Evolutionary conservation across 1,140 invertebrate species (phyloP), one percentile per base, ranked within the genome.

Genomic region (Trichogramma pretiosum): DNA sequence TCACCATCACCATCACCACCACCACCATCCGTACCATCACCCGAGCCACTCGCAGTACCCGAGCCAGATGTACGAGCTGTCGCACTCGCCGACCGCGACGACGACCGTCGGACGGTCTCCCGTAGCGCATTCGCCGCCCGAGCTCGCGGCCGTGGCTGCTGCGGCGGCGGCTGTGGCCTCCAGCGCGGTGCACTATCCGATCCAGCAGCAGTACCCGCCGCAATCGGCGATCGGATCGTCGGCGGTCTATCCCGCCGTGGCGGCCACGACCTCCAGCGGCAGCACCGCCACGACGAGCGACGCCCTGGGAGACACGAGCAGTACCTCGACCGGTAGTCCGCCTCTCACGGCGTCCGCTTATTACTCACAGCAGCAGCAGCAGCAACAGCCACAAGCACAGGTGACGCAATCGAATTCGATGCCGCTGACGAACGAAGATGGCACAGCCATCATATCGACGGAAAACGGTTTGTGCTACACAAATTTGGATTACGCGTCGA

Each of bases 401-500:
- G n/a, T n/a, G n/a, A n/a, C n/a, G n/a, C n/a, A n/a, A n/a, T n/a
- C n/a, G n/a, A n/a, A n/a, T n/a, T n/a, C n/a, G n/a, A n/a, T n/a
- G n/a, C n/a, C n/a, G n/a, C n/a, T n/a, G n/a, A 28, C 24, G 24
- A 28, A 66, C 55, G 72, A 74, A 45, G 67, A 70, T 52, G 67
- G 70, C 3, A 65, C 73, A 3, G 72, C 77, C 9, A 87, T 89
- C 16, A 89, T 90, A 38, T 88, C 82, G 55, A 84, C 86, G 0
- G 83, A 87, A 55, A 87, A 87, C 46, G 88, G 89, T 0, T 68
- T 92, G 33, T 89, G 88, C 62, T 93, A 93, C 64, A 93, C 89
- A 0, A 93, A 93, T 67, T 67, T 93, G 57, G 89, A 93, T 69
- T 89, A 87, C 55, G 61, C 63, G 3, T 60, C 5, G 5, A 62